These are phyloP conservation scores for Camelus dromedarius DNA, from an alignment of 2,113 vertebrate genomes.

Conservation along the genomic window DNA sequence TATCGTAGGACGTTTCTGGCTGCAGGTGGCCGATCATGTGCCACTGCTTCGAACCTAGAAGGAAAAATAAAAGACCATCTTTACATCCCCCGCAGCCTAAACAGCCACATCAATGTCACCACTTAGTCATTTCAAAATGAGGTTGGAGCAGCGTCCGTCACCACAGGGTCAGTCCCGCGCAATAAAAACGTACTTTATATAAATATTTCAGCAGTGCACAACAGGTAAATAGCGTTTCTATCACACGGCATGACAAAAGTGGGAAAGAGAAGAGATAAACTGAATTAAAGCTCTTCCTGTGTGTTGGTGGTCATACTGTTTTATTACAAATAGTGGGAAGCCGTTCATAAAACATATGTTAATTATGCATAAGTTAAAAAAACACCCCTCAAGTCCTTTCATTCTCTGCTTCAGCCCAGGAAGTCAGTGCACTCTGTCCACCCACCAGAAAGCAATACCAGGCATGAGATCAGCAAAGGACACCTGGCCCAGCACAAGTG, in stretches of 20 bases:
- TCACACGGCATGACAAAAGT: not conserved
- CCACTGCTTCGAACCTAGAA: slow-evolving; percentile 93
- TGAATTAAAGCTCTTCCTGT: not conserved
- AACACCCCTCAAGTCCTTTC: not conserved
- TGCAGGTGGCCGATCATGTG: slow-evolving; percentile 96
- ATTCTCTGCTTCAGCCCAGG: not conserved
- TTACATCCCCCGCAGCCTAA: not conserved
- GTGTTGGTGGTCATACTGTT: not conserved
- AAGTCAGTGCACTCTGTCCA: not conserved
- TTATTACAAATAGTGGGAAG: not conserved
- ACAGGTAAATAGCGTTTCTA: not conserved
- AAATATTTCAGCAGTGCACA: not conserved
- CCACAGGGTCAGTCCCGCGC: not conserved
- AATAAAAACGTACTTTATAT: not conserved
- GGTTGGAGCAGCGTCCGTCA: not conserved
- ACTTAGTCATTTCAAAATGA: not conserved
- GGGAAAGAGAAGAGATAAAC: not conserved
- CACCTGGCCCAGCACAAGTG: not conserved
- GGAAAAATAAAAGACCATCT: not conserved
- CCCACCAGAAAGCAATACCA: not conserved
- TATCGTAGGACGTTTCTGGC: slow-evolving; percentile 96
- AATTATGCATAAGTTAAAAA: not conserved
- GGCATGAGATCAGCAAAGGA: not conserved
- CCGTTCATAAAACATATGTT: slow-evolving; percentile 33
- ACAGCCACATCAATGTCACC: not conserved